These are phyloP conservation scores for Maniola jurtina DNA, from an alignment of 1,140 invertebrate genomes.

Conservation along the genomic window DNA sequence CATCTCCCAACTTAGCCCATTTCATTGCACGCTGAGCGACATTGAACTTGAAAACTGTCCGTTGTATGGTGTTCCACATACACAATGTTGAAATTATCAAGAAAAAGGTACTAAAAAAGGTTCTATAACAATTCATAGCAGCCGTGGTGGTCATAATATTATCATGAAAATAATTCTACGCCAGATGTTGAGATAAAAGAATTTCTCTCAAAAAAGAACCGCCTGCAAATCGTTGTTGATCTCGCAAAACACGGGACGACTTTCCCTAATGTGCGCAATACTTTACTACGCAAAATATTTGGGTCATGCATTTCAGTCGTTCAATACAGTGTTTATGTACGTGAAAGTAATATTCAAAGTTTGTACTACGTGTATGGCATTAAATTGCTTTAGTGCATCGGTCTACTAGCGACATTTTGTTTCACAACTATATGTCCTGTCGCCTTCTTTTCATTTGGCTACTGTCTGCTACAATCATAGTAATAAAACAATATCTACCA, in stretches of 20 bases:
- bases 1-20: no score
- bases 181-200: not conserved
- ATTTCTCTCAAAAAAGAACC: not conserved
- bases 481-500: no score
- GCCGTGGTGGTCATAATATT: not conserved
- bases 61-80: no score
- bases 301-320: conserved; percentile 8
- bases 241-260: not conserved
- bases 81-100: no score
- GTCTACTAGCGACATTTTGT: not conserved
- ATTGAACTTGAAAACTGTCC: no score
- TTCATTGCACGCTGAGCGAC: no score
- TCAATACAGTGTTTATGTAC: conserved; percentile 10
- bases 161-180: not conserved
- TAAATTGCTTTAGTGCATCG: not conserved
- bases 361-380: not conserved
- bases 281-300: conserved; percentile 2
- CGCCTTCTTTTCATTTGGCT: no score
- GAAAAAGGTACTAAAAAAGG: no score
- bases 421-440: no score
- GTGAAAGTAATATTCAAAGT: conserved; percentile 4
- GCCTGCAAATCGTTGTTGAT: not conserved
- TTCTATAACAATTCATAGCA: no score
- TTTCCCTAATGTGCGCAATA: not conserved
- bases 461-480: no score